These are phyloP conservation scores for Lamellibrachia satsuma DNA, from an alignment of 2,888 invertebrate species.

Conservation along the genomic window DNA sequence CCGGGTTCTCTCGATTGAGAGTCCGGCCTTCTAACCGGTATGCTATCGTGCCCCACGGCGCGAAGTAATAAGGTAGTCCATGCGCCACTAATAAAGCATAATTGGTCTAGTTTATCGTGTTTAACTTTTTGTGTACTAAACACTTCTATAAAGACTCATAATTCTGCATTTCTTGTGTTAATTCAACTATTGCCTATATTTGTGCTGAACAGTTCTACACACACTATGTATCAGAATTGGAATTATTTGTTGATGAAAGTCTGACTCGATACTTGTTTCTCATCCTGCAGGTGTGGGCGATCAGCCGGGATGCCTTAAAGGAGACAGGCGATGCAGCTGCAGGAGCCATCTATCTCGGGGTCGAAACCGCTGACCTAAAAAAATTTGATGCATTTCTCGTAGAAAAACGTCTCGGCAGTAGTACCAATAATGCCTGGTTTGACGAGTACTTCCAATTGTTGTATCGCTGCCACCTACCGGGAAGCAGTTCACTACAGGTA, in stretches of 20 bases:
- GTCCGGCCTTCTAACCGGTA: too few species aligned
- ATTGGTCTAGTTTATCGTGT: too few species aligned
- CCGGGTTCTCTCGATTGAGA: too few species aligned
- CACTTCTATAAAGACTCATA: too few species aligned
- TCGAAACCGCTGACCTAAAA: slow-evolving; percentile 59
- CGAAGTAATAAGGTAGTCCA: too few species aligned
- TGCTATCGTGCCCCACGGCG: too few species aligned
- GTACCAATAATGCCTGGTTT: slow-evolving; percentile 67
- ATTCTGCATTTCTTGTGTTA: too few species aligned
- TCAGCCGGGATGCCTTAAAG: slow-evolving; percentile 41
- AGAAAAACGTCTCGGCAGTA: slow-evolving; percentile 50
- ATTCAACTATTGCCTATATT: too few species aligned
- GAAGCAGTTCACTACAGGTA: not conserved
- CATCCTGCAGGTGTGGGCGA: not conserved
- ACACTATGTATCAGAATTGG: too few species aligned
- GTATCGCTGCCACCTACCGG: not conserved
- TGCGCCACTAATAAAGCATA: too few species aligned
- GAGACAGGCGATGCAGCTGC: slow-evolving; percentile 32
- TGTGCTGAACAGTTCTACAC: too few species aligned
- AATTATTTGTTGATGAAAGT: not conserved
- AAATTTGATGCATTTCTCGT: slow-evolving; percentile 57
- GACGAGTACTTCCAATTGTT: slow-evolving; percentile 47
- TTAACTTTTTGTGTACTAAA: too few species aligned
- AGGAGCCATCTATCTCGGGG: slow-evolving; percentile 51
- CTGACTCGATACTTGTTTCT: not conserved